Evolutionary conservation across 2,888 invertebrate species (phyloP).

Genomic region (Platynereis dumerilii): DNA sequence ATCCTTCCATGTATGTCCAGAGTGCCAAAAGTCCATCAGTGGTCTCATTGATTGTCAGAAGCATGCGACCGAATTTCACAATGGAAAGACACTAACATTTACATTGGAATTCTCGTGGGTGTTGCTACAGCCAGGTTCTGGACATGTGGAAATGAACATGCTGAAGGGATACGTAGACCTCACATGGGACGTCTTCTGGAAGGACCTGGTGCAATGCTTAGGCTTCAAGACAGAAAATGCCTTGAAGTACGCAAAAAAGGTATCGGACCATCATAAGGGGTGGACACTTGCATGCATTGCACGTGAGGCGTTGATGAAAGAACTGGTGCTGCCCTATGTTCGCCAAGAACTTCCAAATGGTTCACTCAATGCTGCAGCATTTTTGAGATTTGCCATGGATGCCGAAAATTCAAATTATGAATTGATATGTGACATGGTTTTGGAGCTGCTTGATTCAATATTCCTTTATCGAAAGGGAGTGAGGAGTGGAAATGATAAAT

Average conservation of each 20-base stretch:
- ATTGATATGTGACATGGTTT: background rate
- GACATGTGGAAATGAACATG: constrained; percentile 8
- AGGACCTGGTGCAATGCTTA: constrained; percentile 2
- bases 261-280: constrained; percentile 5
- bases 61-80: too few relatives aligned
- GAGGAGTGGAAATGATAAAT: too few relatives aligned
- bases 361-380: background rate
- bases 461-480: too few relatives aligned
- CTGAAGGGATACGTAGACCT: background rate
- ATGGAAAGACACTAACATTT: too few relatives aligned
- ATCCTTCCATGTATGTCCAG: too few relatives aligned
- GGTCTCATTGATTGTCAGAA: too few relatives aligned
- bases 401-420: background rate
- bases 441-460: background rate
- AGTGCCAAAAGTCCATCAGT: too few relatives aligned
- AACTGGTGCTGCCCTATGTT: background rate
- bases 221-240: background rate
- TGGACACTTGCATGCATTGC: background rate
- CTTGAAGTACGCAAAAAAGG: background rate
- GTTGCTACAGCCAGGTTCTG: background rate
- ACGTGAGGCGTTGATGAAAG: background rate
- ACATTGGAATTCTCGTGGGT: background rate
- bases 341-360: background rate
- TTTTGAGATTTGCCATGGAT: background rate
- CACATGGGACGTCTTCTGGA: background rate